phyloP scores from a whole-genome alignment of 2,797 vertebrate genomes.

The Girardinus metallicus region DNA sequence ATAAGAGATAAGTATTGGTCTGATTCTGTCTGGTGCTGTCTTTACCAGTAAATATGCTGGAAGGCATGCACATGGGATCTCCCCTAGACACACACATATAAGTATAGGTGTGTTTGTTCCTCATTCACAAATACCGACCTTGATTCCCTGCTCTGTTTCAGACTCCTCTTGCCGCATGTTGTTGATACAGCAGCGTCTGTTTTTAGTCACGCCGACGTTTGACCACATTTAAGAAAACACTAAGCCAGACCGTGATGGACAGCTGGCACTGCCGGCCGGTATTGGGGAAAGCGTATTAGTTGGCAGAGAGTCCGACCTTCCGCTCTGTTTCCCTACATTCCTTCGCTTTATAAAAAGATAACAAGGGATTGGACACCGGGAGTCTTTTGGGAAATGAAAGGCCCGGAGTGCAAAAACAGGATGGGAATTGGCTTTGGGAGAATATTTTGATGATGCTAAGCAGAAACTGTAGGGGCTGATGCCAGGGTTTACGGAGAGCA shows the following conservation, averaged over 20 bases:
- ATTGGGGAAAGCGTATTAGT: constrained; percentile 40
- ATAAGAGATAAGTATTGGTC: constrained; percentile 62
- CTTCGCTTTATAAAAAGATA: constrained; percentile 67
- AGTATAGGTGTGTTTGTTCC: not conserved
- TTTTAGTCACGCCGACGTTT: constrained; percentile 28
- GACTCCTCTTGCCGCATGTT: constrained; percentile 36
- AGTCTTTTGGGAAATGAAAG: constrained; percentile 55
- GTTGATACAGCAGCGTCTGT: constrained; percentile 43
- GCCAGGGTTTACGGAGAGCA: constrained; percentile 56
- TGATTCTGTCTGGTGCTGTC: constrained; percentile 57
- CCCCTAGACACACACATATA: constrained; percentile 16
- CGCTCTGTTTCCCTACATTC: constrained; percentile 72
- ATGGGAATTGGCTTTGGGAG: constrained; percentile 66
- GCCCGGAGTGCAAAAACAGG: constrained; percentile 65
- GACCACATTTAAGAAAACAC: constrained; percentile 16
- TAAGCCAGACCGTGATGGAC: constrained; percentile 48
- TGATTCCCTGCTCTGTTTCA: constrained; percentile 20
- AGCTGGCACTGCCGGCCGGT: constrained; percentile 29
- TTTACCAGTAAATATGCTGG: constrained; percentile 38
- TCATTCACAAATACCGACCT: constrained; percentile 10
- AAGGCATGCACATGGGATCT: constrained; percentile 35
- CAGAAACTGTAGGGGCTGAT: constrained; percentile 20
- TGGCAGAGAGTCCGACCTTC: constrained; percentile 44
- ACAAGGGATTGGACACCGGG: constrained; percentile 53
- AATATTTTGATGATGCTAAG: constrained; percentile 55